These are phyloP conservation scores for Xenops minutus DNA, from an alignment of 2,797 vertebrate species.

Conservation along the genomic window DNA sequence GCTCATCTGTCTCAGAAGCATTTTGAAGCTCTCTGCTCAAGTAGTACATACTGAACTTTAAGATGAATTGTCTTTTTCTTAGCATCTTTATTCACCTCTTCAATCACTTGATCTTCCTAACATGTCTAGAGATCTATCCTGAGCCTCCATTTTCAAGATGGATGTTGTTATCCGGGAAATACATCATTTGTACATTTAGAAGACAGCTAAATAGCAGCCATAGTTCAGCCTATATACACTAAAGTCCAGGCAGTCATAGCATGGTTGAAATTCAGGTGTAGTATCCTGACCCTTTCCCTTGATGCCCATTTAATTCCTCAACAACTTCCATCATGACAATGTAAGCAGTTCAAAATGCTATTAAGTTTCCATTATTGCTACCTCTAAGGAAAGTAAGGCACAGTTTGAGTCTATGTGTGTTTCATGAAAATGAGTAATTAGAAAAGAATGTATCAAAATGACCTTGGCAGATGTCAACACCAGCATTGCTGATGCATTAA, in stretches of 20 bases:
- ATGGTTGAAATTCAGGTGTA: conserved; percentile 45
- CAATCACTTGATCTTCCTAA: conserved; percentile 25
- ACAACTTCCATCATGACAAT: not conserved
- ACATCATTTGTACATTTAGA: conserved; percentile 39
- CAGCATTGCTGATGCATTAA: conserved; percentile 12
- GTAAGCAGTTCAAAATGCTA: conserved; percentile 29
- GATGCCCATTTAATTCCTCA: conserved; percentile 35
- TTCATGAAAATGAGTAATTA: conserved; percentile 44
- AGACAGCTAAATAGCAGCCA: conserved; percentile 2
- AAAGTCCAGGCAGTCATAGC: not conserved
- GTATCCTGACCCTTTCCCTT: conserved; percentile 17
- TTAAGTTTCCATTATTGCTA: conserved; percentile 20
- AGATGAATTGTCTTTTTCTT: conserved; percentile 12
- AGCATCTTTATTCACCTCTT: conserved; percentile 20
- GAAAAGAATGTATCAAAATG: conserved; percentile 30
- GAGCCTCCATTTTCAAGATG: conserved; percentile 38
- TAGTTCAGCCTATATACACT: not conserved
- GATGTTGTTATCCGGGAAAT: conserved; percentile 35
- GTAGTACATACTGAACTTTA: not conserved
- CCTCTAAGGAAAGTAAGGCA: conserved; percentile 27
- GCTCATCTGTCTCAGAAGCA: not conserved
- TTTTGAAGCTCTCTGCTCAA: not conserved
- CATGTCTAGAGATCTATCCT: not conserved
- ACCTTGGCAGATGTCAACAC: conserved; percentile 41
- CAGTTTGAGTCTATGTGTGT: not conserved